Base-by-base conservation (phyloP, 2,888 invertebrate genomes). In the Coelopa pilipes region DNA sequence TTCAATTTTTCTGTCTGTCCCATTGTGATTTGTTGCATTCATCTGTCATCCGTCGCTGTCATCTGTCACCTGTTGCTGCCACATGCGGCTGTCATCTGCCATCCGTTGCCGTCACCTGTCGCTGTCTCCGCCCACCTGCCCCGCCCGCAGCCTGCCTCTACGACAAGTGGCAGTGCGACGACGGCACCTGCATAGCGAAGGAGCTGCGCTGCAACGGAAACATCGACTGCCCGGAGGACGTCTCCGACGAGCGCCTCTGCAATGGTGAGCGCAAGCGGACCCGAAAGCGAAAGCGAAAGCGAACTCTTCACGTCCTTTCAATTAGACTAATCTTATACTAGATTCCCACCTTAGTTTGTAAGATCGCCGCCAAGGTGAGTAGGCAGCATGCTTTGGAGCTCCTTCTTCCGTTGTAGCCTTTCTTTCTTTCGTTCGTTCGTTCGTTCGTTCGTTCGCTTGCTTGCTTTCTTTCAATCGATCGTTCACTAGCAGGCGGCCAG, bases 161-260 rank as follows among this genome's bases (percentile, higher is more conserved):
- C 78, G 89, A 90, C 82, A 90, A 92, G 86, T 93, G 93, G 91
- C 91, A 92, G 81, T 96, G 96, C 87, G 91, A 92, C 83, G 90
- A 90, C 83, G 92, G 93, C 75, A 89, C 88, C 82, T 93, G 93
- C 86, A 91, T 93, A 82, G 87, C 89, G 76, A 88, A 89, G 79
- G 88, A 86, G 79, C 89, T 90, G 81, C 89, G 90, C 74, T 93
- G 93, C 85, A 90, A 93, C 82, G 91, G 92, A 77, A 89, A 89
- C 76, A 89, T 90, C 81, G 93, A 95, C 88, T 95, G 94, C 87
- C 90, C 89, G 0, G 88, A 90, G 57, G 93, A 93, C 88, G 90
- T 91, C 80, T 92, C 91, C 74, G 95, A 95, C 86, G 94, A 95
- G 86, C 88, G 90, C 80, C 89, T 92, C 86, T 95, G 95, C 88